Percentiles rank a stretch among this genome's conserved stretches.
Conservation (phyloP, 2,888 invertebrate genomes). For the Rhorus exstirpatorius region DNA sequence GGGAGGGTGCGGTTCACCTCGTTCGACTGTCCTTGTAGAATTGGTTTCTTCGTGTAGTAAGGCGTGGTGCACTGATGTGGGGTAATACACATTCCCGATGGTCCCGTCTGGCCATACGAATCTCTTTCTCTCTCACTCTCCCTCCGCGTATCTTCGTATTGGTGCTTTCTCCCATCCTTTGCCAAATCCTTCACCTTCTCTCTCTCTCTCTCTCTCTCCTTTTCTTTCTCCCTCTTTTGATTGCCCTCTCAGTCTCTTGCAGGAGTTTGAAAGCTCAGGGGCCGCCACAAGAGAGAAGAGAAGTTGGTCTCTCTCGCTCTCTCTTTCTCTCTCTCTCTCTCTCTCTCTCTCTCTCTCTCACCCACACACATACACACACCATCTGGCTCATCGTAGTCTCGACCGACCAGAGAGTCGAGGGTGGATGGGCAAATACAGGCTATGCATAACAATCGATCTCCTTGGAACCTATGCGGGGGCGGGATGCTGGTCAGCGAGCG, state of each 20-base stretch:
- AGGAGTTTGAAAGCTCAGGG: slow-evolving; percentile 44
- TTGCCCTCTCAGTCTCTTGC: slow-evolving; percentile 40
- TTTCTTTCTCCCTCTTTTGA: slow-evolving; percentile 22
- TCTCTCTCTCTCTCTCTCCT: slow-evolving; percentile 36
- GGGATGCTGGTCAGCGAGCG: slow-evolving; percentile 84
- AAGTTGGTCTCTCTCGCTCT: not conserved
- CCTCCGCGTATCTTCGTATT: slow-evolving; percentile 13
- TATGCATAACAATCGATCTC: slow-evolving; percentile 86
- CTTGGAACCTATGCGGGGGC: slow-evolving; percentile 84
- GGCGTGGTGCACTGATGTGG: slow-evolving; percentile 47
- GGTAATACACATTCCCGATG: slow-evolving; percentile 61
- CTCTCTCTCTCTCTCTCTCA: slow-evolving; percentile 44
- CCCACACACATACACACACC: too few species aligned
- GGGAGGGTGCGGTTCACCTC: slow-evolving; percentile 67
- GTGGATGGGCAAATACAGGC: slow-evolving; percentile 85
- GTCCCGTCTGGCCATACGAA: slow-evolving; percentile 77
- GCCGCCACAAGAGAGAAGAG: slow-evolving; percentile 22
- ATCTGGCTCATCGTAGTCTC: slow-evolving; percentile 54
- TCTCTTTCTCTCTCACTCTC: slow-evolving; percentile 30
- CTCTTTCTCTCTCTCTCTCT: slow-evolving; percentile 47
- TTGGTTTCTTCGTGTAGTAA: slow-evolving; percentile 82
- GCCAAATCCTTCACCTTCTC: slow-evolving; percentile 65
- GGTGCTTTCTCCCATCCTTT: slow-evolving; percentile 29
- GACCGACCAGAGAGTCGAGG: slow-evolving; percentile 68
- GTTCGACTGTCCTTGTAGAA: slow-evolving; percentile 73